phyloP scores from a whole-genome alignment of 2,888 invertebrate species.

The Drosophila mimica region DNA sequence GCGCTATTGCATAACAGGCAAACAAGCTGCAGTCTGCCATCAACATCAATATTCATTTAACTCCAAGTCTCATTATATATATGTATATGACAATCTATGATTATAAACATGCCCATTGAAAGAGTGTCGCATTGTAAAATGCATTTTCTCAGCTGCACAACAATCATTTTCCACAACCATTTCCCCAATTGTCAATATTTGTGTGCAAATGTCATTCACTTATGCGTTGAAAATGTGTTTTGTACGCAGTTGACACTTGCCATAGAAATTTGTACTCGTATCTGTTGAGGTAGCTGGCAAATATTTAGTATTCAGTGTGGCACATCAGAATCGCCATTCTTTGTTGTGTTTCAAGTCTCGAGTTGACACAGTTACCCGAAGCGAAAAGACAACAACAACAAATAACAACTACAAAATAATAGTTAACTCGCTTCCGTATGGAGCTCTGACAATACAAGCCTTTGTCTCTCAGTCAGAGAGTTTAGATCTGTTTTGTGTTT shows the following conservation, averaged over 20 bases:
- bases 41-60: slow-evolving; percentile 56
- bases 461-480: slow-evolving; percentile 39
- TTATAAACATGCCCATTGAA: slow-evolving; percentile 26
- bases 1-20: slow-evolving; percentile 70
- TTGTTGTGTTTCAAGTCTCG: slow-evolving; percentile 30
- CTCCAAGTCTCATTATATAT: slow-evolving; percentile 34
- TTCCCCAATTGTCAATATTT: slow-evolving; percentile 50
- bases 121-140: slow-evolving; percentile 32
- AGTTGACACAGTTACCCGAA: slow-evolving; percentile 48
- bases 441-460: slow-evolving; percentile 47
- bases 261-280: slow-evolving; percentile 21
- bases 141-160: slow-evolving; percentile 48
- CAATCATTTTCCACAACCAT: slow-evolving; percentile 26
- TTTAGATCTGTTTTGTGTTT: slow-evolving; percentile 39
- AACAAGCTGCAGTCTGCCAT: slow-evolving; percentile 28
- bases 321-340: slow-evolving; percentile 37
- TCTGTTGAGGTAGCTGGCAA: slow-evolving; percentile 43
- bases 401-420: slow-evolving; percentile 20
- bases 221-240: slow-evolving; percentile 31
- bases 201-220: slow-evolving; percentile 69
- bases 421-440: slow-evolving; percentile 55
- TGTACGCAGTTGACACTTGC: slow-evolving; percentile 56
- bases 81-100: slow-evolving; percentile 6
- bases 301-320: slow-evolving; percentile 26
- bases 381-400: slow-evolving; percentile 2